These are phyloP conservation scores for Zoanthus gigantus DNA, from an alignment of 92 coral and sea anemone genomes.

Conservation along the genomic window DNA sequence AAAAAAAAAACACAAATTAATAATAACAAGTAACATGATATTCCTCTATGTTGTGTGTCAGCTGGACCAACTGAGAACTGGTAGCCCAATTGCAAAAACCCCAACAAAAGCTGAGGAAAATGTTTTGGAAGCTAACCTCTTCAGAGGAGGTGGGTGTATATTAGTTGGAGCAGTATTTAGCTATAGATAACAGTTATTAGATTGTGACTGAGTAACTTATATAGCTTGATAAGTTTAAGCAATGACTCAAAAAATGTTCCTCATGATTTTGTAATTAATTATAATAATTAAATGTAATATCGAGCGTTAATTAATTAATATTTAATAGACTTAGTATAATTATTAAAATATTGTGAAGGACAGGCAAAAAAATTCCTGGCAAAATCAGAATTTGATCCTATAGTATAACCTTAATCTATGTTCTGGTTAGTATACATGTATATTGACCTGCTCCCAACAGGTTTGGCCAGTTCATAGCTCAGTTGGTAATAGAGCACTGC, in stretches of 20 bases:
- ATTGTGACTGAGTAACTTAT: not conserved
- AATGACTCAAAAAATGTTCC: not conserved
- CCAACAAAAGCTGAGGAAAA: conserved; percentile 87
- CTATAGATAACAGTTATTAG: not conserved
- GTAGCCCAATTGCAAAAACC: conserved; percentile 88
- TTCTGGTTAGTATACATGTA: no score
- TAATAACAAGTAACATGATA: not conserved
- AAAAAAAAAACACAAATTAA: no score
- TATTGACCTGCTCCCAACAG: no score
- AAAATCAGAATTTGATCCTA: not conserved
- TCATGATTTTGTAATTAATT: not conserved
- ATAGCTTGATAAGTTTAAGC: not conserved
- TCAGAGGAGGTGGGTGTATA: conserved; percentile 80
- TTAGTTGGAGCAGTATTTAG: not conserved
- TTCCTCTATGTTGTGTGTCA: conserved; percentile 11
- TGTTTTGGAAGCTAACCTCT: conserved; percentile 86
- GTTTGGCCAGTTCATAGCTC: no score
- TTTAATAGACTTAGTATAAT: no score
- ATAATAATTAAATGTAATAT: no score
- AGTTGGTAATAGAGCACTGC: no score
- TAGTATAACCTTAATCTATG: not conserved
- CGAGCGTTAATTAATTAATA: no score
- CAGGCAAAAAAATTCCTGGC: not conserved
- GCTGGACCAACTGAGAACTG: conserved; percentile 84
- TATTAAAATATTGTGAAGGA: not conserved